Evolutionary conservation across 2,888 invertebrate genomes (phyloP).

Genomic region (Trachelus troglodyta): DNA sequence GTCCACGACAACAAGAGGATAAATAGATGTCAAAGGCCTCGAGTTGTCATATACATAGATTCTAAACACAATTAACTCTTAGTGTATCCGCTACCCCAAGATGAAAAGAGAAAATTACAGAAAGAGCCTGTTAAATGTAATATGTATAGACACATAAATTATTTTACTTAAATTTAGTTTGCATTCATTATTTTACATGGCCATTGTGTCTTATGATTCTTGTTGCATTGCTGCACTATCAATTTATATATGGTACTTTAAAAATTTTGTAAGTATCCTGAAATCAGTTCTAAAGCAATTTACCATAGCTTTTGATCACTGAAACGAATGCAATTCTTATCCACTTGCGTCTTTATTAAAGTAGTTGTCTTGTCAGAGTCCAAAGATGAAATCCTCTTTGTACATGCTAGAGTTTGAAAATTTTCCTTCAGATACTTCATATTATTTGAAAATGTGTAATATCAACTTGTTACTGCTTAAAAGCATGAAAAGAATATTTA

Average conservation of each 20-base stretch:
- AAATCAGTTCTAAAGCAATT: not conserved
- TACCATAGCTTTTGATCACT: no score
- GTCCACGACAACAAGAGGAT: slow-evolving; percentile 22
- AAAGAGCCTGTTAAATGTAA: slow-evolving; percentile 51
- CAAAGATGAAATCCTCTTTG: no score
- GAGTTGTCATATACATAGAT: not conserved
- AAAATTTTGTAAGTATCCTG: not conserved
- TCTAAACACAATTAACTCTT: not conserved
- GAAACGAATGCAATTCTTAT: no score
- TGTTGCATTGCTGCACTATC: not conserved
- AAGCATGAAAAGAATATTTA: no score
- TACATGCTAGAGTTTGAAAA: no score
- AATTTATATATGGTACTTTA: not conserved
- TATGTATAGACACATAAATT: slow-evolving; percentile 55
- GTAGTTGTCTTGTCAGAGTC: not conserved
- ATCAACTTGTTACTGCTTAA: no score
- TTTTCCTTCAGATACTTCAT: no score
- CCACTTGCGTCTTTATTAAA: not conserved
- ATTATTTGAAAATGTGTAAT: no score
- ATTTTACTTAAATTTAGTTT: slow-evolving; percentile 55
- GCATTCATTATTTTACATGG: slow-evolving; percentile 36
- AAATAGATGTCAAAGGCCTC: not conserved
- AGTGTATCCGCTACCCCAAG: slow-evolving; percentile 4
- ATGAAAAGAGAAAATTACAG: slow-evolving; percentile 23
- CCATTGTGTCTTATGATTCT: slow-evolving; percentile 1